Evolutionary conservation across 2,888 invertebrate species (phyloP), one percentile per base, ranked within the genome.

Genomic region (Melieria crassipennis): DNA sequence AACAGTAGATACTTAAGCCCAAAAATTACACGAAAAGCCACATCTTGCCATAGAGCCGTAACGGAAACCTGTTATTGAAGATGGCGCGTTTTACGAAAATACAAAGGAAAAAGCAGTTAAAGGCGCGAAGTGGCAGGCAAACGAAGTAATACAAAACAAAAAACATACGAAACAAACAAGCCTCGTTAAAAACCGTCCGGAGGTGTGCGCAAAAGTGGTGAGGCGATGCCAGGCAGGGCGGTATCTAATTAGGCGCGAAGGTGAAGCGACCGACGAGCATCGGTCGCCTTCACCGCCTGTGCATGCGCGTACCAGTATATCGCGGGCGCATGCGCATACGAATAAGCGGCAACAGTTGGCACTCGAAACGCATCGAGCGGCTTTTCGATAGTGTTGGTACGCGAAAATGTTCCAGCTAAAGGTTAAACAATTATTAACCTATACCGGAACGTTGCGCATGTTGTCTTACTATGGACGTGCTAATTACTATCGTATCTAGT

Each of bases 21-120:
- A 58, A 43, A 43, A 42, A 61, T 45, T 11, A 61, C 43, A 5
- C 11, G 16, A 58, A 58, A 43, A 52, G 13, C 5, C 11, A 52
- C 11, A 52, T 50, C 7, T 50, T 11, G 9, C 52, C 13, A n/a
- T 52, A 7, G 10, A 30, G 30, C 30, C 30, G 30, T 2, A 30
- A 42, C 6, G 43, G 45, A 61, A 61, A 61, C 61, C 61, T 61
- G 61, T 61, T 61, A 61, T 61, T 61, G 42, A 61, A 61, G 61
- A 13, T 42, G 45, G 30, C 30, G 30, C 1, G 30, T 30, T 30
- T 30, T 43, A 45, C 4, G 61, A 61, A 61, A 45, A 5, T 52
- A 52, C 52, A 7, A 30, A 30, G 30, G 30, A 30, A 30, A 30
- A 30, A 30, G 30, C 30, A 30, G 30, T 30, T 52, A 30, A 30